Evolutionary conservation across 2,797 vertebrate genomes (phyloP), one percentile per base, ranked within the genome.

Genomic region (Dermochelys coriacea): DNA sequence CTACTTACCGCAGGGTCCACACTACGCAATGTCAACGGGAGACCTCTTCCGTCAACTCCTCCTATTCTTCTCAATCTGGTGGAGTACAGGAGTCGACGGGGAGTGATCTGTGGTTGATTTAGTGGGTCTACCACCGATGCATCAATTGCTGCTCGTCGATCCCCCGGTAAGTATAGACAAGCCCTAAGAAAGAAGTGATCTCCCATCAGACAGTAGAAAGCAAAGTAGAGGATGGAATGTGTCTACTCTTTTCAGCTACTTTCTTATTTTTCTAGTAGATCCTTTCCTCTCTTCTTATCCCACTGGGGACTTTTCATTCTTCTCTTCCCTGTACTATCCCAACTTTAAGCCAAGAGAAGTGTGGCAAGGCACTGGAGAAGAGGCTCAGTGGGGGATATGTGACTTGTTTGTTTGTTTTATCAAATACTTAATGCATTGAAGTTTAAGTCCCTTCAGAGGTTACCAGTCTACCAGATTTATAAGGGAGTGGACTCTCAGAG

Each of bases 391-490:
- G 34, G 34, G 61, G 8, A n/a, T 18, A 64, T 64, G 61, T 64
- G 61, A 64, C 61, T 64, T 64, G 27, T 27, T 85, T 90, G 21
- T 29, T 86, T 50, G n/a, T 61, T 18, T 12, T 16, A 75, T 37
- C 3, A 88, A 80, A 78, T 45, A 3, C 18, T 86, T 91, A 0
- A 54, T 45, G 6, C 59, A 71, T 15, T 82, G 59, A 75, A 19
- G 8, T 14, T 29, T n/a, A 31, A 0, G 4, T 50, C 78, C 79
- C 4, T 79, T 78, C 45, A 25, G 47, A 49, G 18, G 52, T 3
- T 37, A n/a, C 4, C 2, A n/a, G 50, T 74, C 90, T 9, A 49
- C 15, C 82, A 88, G 88, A 81, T 86, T 84, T 80, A 91, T n/a
- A 52, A 34, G n/a, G n/a, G 81, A 71, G 27, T 8, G 29, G 68